A percentile compares a stretch with the other conserved stretches of the same genome.
Conservation (phyloP, 1,140 invertebrate species). For the Ostrea denselamellosa region DNA sequence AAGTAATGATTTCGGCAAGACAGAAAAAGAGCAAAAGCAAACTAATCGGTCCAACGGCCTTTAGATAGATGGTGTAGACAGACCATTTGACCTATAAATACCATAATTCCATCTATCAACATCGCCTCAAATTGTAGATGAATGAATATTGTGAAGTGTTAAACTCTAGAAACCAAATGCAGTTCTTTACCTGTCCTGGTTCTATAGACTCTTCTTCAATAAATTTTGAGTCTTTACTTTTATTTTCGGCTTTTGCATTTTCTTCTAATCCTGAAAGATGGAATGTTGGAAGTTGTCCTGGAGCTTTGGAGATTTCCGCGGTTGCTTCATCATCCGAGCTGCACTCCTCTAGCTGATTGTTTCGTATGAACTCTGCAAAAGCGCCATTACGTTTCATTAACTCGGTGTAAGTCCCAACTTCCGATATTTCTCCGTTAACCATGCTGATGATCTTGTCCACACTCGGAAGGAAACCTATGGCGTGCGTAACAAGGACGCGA, state of each 20-base stretch:
- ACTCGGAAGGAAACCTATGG: slow-evolving; percentile 71
- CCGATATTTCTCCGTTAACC: slow-evolving; percentile 70
- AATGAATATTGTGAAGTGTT: background rate
- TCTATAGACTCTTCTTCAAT: slow-evolving; percentile 25
- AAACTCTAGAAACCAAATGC: background rate
- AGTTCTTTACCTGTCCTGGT: background rate
- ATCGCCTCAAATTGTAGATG: background rate
- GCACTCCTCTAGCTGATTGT: background rate
- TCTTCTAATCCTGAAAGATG: background rate
- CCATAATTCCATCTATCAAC: no score
- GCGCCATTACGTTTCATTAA: background rate
- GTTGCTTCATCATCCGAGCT: slow-evolving; percentile 41
- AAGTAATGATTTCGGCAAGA: background rate
- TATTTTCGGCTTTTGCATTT: background rate
- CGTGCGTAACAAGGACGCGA: slow-evolving; percentile 76
- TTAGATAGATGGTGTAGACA: background rate
- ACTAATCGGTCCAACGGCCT: background rate
- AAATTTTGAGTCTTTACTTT: slow-evolving; percentile 5
- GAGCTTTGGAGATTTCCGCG: background rate
- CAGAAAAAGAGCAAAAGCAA: background rate
- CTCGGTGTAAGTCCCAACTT: slow-evolving; percentile 73
- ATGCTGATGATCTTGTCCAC: slow-evolving; percentile 76
- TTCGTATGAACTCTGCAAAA: slow-evolving; percentile 15
- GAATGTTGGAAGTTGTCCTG: background rate
- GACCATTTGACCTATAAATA: background rate